Conservation (phyloP, 23 tunicate species). For the Phallusia fumigata region DNA sequence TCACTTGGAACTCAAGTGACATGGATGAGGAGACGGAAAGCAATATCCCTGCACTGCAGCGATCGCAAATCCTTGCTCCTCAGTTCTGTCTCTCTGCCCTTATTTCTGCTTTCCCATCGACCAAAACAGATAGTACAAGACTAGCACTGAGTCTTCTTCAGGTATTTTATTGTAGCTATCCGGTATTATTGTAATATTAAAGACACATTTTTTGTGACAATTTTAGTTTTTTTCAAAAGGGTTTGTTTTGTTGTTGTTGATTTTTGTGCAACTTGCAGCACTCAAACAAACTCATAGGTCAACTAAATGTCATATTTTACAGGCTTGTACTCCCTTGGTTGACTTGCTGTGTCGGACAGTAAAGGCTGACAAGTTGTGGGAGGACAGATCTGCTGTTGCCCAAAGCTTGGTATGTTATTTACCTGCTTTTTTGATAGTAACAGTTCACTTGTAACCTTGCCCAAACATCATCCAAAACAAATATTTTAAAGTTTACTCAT, state of each 20-base stretch:
- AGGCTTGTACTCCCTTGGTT: slow-evolving; percentile 26
- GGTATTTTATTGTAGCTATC: too few species aligned
- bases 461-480: too few species aligned
- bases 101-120: slow-evolving; percentile 47
- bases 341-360: slow-evolving; percentile 27
- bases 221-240: too few species aligned
- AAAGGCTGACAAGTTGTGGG: slow-evolving; percentile 33
- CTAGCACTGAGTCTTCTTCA: slow-evolving; percentile 53
- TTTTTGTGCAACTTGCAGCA: too few species aligned
- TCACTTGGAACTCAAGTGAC: slow-evolving; percentile 38
- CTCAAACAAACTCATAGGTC: too few species aligned
- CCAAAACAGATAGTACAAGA: slow-evolving; percentile 54
- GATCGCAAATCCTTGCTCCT: slow-evolving; percentile 50
- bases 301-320: neutral
- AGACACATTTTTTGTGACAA: too few species aligned
- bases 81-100: slow-evolving; percentile 69
- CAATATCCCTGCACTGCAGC: slow-evolving; percentile 40
- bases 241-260: too few species aligned
- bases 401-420: slow-evolving; percentile 32
- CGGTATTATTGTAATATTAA: too few species aligned
- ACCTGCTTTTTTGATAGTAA: neutral
- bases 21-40: slow-evolving; percentile 49
- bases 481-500: too few species aligned
- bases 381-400: slow-evolving; percentile 34
- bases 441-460: neutral